Base-by-base conservation (phyloP, 2,113 vertebrate genomes). In the Prionailurus viverrinus region DNA sequence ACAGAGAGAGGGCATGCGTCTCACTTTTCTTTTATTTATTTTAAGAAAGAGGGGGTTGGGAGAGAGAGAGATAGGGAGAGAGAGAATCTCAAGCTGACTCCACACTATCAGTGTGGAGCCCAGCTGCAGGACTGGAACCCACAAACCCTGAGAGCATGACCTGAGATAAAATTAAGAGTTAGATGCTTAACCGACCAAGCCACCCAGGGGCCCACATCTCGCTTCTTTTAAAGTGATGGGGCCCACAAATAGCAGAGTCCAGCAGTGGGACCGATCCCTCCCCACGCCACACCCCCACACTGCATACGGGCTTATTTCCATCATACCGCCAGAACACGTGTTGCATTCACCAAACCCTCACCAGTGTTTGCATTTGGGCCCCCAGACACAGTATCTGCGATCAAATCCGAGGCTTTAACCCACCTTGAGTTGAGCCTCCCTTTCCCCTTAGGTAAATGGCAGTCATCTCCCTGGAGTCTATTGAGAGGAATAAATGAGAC, bases 301-400 rank as follows among this genome's bases (percentile, higher is more conserved):
- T 74, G 48, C 41, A 83, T 83, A 7, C 36, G 7, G 33, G 33
- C 39, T 36, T 29, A 4, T 66, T 69, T 88, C 94, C 65, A 3
- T 21, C 91, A 5, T 0, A n/a, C n/a, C 23, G 5, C 69, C 27
- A 5, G 41, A 13, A 0, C 1, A 0, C 9, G 41, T 19, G 1
- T 41, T 27, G 51, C 31, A 2, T 18, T 89, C 63, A 29, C 27
- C 68, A 82, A 5, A 53, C 36, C 61, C 36, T 19, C 65, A 0
- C 33, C 4, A 2, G 51, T 31, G 63, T 51, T 36, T 31, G 73
- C 12, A 13, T 12, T 33, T 55, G 69, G 78, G 10, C 69, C 81
- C 69, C 48, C 19, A 29, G 33, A 19, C 19, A 51, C 45, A 1
- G 0, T 19, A 5, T 23, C 74, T 82, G 68, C 41, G 29, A 51